Evolutionary conservation across 2,797 vertebrate genomes (phyloP).

Genomic region (Aulostomus chinensis): DNA sequence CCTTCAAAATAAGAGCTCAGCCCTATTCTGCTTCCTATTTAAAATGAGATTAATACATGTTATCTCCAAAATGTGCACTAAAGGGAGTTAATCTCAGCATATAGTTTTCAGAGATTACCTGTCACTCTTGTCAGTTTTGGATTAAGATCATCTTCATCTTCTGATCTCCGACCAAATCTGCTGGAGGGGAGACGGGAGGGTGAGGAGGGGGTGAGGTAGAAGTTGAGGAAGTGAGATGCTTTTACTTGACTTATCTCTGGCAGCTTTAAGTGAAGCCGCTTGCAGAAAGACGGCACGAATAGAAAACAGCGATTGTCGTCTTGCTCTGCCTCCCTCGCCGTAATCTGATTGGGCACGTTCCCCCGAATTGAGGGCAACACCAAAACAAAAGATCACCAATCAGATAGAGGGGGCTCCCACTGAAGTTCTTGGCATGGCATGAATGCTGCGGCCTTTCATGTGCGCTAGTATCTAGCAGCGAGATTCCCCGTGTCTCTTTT

Average conservation of each 20-base stretch:
- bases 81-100: constrained; percentile 1
- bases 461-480: constrained; percentile 71
- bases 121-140: constrained; percentile 30
- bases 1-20: not conserved
- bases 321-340: constrained; percentile 58
- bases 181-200: too few relatives aligned
- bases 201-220: not conserved
- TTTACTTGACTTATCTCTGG: constrained; percentile 53
- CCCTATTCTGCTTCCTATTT: not conserved
- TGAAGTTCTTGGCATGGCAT: constrained; percentile 72
- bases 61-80: too few relatives aligned
- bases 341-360: constrained; percentile 76
- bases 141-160: constrained; percentile 26
- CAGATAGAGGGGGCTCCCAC: constrained; percentile 71
- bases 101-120: constrained; percentile 35
- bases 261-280: constrained; percentile 59
- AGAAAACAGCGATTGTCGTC: constrained; percentile 66
- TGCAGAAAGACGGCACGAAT: constrained; percentile 55
- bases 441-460: constrained; percentile 75
- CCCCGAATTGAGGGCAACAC: constrained; percentile 66
- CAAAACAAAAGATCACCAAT: constrained; percentile 79
- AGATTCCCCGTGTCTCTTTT: constrained; percentile 78
- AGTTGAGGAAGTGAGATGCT: constrained; percentile 46
- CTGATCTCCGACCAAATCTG: constrained; percentile 15
- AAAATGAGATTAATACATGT: not conserved